Conservation (phyloP, 2,888 invertebrate genomes). For the Helobdella robusta region DNA sequence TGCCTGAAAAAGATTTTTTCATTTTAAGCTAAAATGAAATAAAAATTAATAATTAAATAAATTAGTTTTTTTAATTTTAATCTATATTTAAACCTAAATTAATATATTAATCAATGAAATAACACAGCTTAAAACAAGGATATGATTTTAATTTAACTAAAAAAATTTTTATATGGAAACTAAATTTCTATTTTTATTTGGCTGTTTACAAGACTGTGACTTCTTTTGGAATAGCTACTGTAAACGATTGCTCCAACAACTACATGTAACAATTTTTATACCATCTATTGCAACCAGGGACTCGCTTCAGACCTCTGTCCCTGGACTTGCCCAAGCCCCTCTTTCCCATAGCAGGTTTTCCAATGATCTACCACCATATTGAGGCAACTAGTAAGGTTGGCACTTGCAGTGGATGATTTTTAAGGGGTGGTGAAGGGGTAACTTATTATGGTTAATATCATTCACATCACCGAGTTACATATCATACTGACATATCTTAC, state of each 20-base stretch:
- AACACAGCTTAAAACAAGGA: too few species aligned
- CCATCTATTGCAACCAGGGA: constrained; percentile 58
- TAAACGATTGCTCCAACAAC: background rate
- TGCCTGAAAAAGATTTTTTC: too few species aligned
- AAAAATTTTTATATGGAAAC: too few species aligned
- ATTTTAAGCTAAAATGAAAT: too few species aligned
- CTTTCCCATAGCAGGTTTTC: constrained; percentile 90
- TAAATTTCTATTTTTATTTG: background rate
- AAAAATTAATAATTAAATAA: too few species aligned
- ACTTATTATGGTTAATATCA: too few species aligned
- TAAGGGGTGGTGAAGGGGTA: background rate
- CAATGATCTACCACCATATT: constrained; percentile 91
- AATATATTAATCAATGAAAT: too few species aligned
- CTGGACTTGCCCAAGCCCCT: constrained; percentile 93
- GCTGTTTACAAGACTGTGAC: background rate
- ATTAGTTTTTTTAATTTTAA: too few species aligned
- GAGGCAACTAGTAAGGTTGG: constrained; percentile 65
- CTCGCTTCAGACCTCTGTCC: constrained; percentile 88
- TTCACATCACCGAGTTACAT: background rate
- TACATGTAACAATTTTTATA: background rate
- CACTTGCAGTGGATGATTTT: background rate
- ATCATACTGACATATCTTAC: too few species aligned
- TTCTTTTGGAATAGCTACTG: background rate
- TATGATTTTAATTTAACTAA: too few species aligned
- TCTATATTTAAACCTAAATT: too few species aligned